Percentiles rank a stretch among this genome's conserved stretches.
phyloP scores from a whole-genome alignment of 2,113 vertebrate species.

The Ictidomys tridecemlineatus region DNA sequence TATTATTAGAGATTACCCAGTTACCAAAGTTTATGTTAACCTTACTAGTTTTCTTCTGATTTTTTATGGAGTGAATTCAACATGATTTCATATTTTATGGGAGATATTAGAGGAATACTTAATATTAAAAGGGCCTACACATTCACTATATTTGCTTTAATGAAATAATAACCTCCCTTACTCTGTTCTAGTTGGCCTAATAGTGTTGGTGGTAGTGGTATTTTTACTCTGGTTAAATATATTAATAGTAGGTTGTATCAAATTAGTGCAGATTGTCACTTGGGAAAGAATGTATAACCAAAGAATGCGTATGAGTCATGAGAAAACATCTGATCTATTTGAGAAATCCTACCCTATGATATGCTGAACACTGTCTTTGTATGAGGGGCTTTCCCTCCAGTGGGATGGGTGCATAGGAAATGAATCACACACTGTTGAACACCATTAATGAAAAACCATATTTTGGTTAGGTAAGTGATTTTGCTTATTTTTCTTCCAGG shows the following conservation, averaged over 20 bases:
- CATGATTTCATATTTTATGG: conserved; percentile 12
- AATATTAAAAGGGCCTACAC: background rate
- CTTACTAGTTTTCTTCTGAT: background rate
- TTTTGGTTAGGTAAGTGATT: background rate
- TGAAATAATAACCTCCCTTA: conserved; percentile 5
- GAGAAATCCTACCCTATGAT: background rate
- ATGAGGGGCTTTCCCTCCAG: background rate
- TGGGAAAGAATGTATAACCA: background rate
- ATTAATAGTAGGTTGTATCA: background rate
- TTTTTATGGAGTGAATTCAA: background rate
- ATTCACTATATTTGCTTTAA: background rate
- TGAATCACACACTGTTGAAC: background rate
- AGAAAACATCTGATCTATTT: background rate
- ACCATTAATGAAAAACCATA: background rate
- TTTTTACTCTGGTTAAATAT: background rate
- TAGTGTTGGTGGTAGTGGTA: too few species aligned
- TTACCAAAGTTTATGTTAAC: conserved; percentile 22
- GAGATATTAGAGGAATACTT: background rate
- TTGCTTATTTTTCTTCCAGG: conserved; percentile 80
- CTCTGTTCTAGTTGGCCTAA: background rate
- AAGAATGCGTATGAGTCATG: background rate
- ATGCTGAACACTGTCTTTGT: background rate
- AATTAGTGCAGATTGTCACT: background rate
- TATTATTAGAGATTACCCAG: background rate
- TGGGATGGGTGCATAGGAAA: background rate